Conservation (phyloP, 2,888 invertebrate species). For the Tiphia femorata region DNA sequence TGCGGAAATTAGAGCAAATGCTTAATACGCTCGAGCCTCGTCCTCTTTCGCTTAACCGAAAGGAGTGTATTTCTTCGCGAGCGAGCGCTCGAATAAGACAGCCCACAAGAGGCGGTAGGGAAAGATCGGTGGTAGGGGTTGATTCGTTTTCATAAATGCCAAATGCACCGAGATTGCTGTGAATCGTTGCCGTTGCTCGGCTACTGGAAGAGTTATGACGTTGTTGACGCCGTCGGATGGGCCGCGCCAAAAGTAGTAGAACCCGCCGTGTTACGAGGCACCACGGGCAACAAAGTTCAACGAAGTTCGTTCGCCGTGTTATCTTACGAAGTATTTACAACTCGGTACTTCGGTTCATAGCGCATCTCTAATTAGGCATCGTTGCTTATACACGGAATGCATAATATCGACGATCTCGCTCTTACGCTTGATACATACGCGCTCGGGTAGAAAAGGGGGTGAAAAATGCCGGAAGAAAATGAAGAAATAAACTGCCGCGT, state of each 20-base stretch:
- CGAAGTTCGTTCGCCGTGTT: conserved; percentile 27
- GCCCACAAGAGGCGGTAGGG: too few relatives aligned
- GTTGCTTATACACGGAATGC: conserved; percentile 13
- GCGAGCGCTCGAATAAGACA: not conserved
- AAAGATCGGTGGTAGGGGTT: too few relatives aligned
- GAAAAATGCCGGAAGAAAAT: too few relatives aligned
- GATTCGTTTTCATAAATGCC: conserved; percentile 35
- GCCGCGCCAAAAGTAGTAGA: conserved; percentile 19
- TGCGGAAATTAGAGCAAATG: too few relatives aligned
- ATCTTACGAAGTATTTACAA: conserved; percentile 28
- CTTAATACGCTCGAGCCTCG: too few relatives aligned
- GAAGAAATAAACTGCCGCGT: too few relatives aligned
- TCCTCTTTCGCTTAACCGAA: too few relatives aligned
- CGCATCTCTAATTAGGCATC: conserved; percentile 21
- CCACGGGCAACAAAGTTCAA: conserved; percentile 21
- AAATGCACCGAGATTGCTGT: conserved; percentile 25
- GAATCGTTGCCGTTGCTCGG: conserved; percentile 34
- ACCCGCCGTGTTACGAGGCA: conserved; percentile 14
- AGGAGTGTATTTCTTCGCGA: not conserved
- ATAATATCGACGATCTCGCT: too few relatives aligned
- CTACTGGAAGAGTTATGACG: conserved; percentile 38
- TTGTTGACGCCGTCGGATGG: conserved; percentile 40
- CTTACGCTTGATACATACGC: too few relatives aligned
- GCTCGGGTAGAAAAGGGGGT: too few relatives aligned
- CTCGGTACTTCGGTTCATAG: conserved; percentile 11